Conservation (phyloP, 2,888 invertebrate species). For the Mylabris sibirica region DNA sequence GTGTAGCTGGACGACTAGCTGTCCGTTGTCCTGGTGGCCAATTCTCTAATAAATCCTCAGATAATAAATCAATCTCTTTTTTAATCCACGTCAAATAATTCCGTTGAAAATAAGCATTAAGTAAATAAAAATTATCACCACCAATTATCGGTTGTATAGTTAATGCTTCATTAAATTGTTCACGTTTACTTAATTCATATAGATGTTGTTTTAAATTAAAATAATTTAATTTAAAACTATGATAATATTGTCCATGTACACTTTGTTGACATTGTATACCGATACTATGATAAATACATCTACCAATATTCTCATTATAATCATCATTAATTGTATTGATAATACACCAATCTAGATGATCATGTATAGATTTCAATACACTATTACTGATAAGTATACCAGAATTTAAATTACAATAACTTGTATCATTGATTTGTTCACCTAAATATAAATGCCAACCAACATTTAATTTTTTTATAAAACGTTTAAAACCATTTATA, state of each 20-base stretch:
- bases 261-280: constrained; percentile 67
- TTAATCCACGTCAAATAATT: constrained; percentile 48
- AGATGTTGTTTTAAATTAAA: constrained; percentile 61
- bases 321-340: constrained; percentile 83
- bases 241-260: constrained; percentile 59
- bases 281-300: constrained; percentile 80
- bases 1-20: constrained; percentile 71
- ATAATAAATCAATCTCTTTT: constrained; percentile 47
- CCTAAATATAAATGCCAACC: constrained; percentile 88
- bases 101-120: constrained; percentile 77
- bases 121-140: constrained; percentile 70
- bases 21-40: constrained; percentile 82
- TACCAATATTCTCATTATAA: constrained; percentile 87
- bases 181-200: constrained; percentile 56
- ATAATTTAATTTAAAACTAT: constrained; percentile 61
- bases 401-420: constrained; percentile 77
- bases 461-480: constrained; percentile 81
- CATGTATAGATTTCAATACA: constrained; percentile 78
- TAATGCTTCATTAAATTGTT: constrained; percentile 66
- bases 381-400: constrained; percentile 90
- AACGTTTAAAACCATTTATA: constrained; percentile 74
- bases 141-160: constrained; percentile 72
- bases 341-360: constrained; percentile 88
- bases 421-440: constrained; percentile 67
- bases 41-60: constrained; percentile 51